Conservation (phyloP, 2,888 invertebrate genomes). For the Calliphora vomitoria region DNA sequence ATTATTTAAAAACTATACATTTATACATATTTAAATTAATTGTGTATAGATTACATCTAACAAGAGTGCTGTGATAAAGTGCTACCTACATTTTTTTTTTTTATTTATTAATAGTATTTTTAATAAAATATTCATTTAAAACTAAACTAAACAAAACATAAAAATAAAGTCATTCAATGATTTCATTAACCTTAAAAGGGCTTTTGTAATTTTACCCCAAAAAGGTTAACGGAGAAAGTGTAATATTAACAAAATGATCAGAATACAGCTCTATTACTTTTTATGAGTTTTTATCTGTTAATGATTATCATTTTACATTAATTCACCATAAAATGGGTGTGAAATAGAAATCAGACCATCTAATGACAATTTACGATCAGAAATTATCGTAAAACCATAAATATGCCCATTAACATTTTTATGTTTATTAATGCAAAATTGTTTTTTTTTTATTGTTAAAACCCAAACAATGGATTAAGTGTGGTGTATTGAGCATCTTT, state of each 20-base stretch:
- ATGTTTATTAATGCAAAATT: constrained; percentile 20
- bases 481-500: neutral
- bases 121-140: neutral
- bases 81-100: constrained; percentile 30
- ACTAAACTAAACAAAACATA: neutral
- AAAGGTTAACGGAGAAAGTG: constrained; percentile 10
- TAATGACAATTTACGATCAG: neutral
- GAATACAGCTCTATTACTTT: neutral
- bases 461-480: neutral
- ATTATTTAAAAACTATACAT: constrained; percentile 1
- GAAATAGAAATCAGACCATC: constrained; percentile 9
- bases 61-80: constrained; percentile 73
- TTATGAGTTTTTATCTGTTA: neutral
- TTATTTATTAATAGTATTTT: neutral
- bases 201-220: neutral
- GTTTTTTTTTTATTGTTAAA: neutral
- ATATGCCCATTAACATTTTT: neutral
- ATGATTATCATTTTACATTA: neutral
- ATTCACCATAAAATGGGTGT: neutral
- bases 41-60: neutral
- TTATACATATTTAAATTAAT: neutral
- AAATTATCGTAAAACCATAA: neutral
- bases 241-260: neutral
- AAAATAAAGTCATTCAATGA: neutral
- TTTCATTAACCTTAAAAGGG: neutral